A percentile compares a stretch with the other conserved stretches of the same genome.
phyloP scores from a whole-genome alignment of 2,113 vertebrate genomes.

The Lasiurus borealis region DNA sequence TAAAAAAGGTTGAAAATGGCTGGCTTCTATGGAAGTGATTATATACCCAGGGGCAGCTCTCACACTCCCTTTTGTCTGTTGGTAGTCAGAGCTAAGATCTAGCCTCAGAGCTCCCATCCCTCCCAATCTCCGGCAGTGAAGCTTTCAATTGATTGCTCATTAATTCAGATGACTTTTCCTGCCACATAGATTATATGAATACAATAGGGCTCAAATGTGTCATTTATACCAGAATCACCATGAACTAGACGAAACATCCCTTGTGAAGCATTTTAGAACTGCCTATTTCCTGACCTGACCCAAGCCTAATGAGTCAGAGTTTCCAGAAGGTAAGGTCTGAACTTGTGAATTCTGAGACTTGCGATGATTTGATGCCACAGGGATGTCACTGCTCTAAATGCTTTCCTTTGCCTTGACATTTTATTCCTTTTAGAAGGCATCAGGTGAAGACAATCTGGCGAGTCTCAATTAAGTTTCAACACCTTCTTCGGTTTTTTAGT shows the following conservation, averaged over 20 bases:
- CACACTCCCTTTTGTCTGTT: too few species aligned
- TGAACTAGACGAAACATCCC: not conserved
- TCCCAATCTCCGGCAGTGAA: not conserved
- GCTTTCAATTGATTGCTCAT: not conserved
- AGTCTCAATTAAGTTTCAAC: constrained; percentile 49
- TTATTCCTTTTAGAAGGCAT: constrained; percentile 35
- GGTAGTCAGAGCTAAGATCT: not conserved
- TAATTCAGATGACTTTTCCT: not conserved
- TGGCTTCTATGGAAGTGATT: not conserved
- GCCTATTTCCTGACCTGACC: not conserved
- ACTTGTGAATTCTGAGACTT: not conserved
- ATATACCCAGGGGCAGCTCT: not conserved
- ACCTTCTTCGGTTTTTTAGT: constrained; percentile 63
- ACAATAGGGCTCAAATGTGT: not conserved
- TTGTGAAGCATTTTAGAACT: constrained; percentile 8
- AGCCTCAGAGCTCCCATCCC: not conserved
- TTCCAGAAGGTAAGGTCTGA: not conserved
- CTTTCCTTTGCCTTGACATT: constrained; percentile 43
- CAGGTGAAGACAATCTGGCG: constrained; percentile 38
- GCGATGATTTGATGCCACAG: not conserved
- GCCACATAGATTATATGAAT: not conserved
- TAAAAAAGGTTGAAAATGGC: not conserved
- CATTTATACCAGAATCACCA: not conserved
- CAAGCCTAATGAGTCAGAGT: not conserved
- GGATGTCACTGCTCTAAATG: not conserved